phyloP scores from a whole-genome alignment of 2,888 invertebrate genomes.

The Steromphala cineraria region DNA sequence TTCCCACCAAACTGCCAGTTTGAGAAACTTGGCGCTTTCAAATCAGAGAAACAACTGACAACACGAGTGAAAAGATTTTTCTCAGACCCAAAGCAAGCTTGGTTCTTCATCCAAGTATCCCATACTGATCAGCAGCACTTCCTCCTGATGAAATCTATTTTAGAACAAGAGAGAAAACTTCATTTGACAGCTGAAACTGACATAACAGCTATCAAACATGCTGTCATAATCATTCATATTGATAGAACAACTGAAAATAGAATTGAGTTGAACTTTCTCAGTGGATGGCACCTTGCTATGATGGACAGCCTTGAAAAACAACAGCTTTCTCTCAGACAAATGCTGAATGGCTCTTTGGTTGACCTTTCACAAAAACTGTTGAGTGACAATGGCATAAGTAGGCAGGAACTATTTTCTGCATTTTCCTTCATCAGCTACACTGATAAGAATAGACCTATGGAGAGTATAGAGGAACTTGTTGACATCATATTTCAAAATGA shows the following conservation, averaged over 20 bases:
- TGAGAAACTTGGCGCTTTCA: conserved; percentile 18
- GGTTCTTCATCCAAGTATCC: conserved; percentile 7
- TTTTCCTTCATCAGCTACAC: conserved; percentile 47
- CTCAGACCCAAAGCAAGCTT: background rate
- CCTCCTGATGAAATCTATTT: background rate
- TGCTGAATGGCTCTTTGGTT: conserved; percentile 19
- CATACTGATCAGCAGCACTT: background rate
- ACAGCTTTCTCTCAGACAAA: conserved; percentile 22
- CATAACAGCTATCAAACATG: background rate
- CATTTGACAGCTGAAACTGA: background rate
- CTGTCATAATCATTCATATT: conserved; percentile 10
- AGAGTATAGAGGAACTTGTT: conserved; percentile 35
- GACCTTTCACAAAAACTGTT: conserved; percentile 33
- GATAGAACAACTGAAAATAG: background rate
- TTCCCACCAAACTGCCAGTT: background rate
- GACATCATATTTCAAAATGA: conserved; percentile 14
- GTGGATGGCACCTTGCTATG: conserved; percentile 44
- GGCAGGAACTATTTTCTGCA: conserved; percentile 48
- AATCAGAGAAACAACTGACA: conserved; percentile 20
- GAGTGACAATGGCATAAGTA: conserved; percentile 30
- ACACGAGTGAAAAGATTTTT: background rate
- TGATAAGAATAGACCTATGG: conserved; percentile 28
- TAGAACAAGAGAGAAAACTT: background rate
- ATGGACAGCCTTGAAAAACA: conserved; percentile 42
- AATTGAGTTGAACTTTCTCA: conserved; percentile 38